Conservation (phyloP, 2,113 vertebrate genomes). For the Dolichotis patagonum region DNA sequence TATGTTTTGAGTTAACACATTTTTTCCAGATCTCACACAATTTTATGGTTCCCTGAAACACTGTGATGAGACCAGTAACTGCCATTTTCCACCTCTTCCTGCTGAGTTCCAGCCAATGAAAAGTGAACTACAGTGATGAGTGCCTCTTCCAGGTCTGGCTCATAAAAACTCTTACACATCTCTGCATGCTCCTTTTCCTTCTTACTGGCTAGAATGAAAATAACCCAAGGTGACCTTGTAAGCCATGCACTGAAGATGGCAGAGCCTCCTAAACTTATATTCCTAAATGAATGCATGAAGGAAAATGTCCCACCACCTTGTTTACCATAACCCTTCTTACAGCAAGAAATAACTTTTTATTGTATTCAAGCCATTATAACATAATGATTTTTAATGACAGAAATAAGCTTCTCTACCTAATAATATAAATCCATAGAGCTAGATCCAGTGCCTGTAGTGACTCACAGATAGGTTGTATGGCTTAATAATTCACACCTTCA, state of each 20-base stretch:
- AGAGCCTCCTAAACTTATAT: background rate
- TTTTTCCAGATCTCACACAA: background rate
- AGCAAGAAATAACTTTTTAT: background rate
- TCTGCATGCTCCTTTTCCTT: background rate
- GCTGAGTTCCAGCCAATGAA: background rate
- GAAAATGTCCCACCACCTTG: background rate
- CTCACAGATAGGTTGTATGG: background rate
- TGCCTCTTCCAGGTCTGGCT: background rate
- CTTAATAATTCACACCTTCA: background rate
- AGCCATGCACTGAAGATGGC: background rate
- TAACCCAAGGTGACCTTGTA: background rate
- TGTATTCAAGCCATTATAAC: background rate
- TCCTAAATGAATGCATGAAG: background rate
- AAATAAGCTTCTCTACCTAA: background rate
- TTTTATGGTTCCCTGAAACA: background rate
- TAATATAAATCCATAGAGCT: background rate
- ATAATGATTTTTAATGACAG: background rate
- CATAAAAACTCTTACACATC: background rate
- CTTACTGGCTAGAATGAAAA: background rate
- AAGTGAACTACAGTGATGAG: background rate
- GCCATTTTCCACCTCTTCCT: background rate
- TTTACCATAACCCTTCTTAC: background rate
- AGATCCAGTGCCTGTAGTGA: background rate
- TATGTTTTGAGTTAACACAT: background rate
- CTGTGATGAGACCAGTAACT: background rate